phyloP scores from a whole-genome alignment of 2,797 vertebrate genomes.

The Argyrosomus regius region DNA sequence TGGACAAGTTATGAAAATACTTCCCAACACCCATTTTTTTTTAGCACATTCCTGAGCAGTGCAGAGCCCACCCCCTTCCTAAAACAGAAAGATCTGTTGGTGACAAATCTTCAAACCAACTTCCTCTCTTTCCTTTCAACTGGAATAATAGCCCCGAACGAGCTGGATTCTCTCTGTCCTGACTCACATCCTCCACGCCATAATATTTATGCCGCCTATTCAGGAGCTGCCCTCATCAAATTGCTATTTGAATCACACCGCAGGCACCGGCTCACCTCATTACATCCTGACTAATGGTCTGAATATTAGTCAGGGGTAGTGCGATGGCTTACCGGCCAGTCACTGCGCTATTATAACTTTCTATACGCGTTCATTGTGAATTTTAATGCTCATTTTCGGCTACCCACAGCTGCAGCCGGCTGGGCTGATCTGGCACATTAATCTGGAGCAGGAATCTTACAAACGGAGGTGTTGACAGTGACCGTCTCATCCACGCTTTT shows the following conservation, averaged over 20 bases:
- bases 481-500: conserved; percentile 82
- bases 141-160: conserved; percentile 66
- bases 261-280: conserved; percentile 48
- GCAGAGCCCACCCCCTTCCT: conserved; percentile 54
- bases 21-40: conserved; percentile 40
- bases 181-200: conserved; percentile 80
- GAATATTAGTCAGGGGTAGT: conserved; percentile 67
- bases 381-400: neutral
- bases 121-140: conserved; percentile 81
- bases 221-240: conserved; percentile 65
- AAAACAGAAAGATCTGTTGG: conserved; percentile 70
- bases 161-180: conserved; percentile 70
- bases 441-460: conserved; percentile 68
- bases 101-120: conserved; percentile 81
- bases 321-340: conserved; percentile 13
- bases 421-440: conserved; percentile 41
- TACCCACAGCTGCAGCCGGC: conserved; percentile 1
- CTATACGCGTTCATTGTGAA: neutral
- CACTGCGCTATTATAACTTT: neutral
- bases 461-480: conserved; percentile 78
- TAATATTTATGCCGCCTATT: conserved; percentile 81
- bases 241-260: conserved; percentile 57
- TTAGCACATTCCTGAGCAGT: conserved; percentile 73
- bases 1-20: conserved; percentile 16
- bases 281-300: conserved; percentile 70